Evolutionary conservation across 2,797 vertebrate species (phyloP).

Genomic region (Coreius guichenoti): DNA sequence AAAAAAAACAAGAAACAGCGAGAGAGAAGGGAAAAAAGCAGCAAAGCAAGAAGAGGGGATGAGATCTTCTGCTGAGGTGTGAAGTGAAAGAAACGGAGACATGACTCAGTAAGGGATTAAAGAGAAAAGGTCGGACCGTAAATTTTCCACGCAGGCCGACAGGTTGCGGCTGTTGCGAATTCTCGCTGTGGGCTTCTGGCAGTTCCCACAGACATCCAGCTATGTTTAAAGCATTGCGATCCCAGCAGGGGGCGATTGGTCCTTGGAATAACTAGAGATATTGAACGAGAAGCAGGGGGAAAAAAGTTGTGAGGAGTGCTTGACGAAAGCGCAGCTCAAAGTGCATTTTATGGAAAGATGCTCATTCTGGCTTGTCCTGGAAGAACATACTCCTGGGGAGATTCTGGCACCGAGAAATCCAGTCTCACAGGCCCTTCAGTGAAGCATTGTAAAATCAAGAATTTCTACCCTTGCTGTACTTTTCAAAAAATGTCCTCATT

Average conservation of each 20-base stretch:
- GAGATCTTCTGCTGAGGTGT: constrained; percentile 34
- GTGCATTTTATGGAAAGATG: constrained; percentile 45
- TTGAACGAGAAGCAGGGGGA: constrained; percentile 32
- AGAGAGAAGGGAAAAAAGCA: neutral
- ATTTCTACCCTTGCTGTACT: neutral
- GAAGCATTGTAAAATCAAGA: neutral
- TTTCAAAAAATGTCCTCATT: constrained; percentile 42
- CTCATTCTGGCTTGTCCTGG: constrained; percentile 24
- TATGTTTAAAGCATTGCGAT: constrained; percentile 83
- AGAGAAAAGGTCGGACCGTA: constrained; percentile 72
- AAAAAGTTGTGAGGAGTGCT: constrained; percentile 53
- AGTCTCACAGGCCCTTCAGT: neutral
- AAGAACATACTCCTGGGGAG: constrained; percentile 33
- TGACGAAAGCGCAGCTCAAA: constrained; percentile 19
- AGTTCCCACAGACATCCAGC: constrained; percentile 75
- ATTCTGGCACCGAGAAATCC: constrained; percentile 18
- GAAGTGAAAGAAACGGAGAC: constrained; percentile 42
- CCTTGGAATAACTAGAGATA: constrained; percentile 65
- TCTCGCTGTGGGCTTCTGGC: constrained; percentile 79
- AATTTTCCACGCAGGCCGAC: constrained; percentile 74
- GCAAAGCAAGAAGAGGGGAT: constrained; percentile 42
- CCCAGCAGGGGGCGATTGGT: constrained; percentile 72
- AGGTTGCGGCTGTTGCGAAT: constrained; percentile 79
- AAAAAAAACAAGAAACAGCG: constrained; percentile 19
- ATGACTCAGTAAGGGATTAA: constrained; percentile 62